These are phyloP conservation scores for Crossaster papposus DNA, from an alignment of 53 echinoderm and acorn worm species.

Conservation along the genomic window DNA sequence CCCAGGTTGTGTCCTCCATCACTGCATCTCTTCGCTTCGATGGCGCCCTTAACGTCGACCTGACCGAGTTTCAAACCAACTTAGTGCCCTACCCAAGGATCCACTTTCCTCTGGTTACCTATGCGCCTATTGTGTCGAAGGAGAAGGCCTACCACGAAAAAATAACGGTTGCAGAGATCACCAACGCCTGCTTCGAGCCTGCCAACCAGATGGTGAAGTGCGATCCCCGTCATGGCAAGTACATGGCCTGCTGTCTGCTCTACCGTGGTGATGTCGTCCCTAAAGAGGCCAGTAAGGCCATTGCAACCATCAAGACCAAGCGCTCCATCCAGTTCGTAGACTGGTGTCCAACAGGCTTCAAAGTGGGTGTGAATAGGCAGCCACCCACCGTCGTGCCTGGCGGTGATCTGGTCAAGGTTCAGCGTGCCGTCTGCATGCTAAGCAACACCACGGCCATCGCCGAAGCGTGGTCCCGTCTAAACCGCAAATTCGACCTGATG, in stretches of 20 bases:
- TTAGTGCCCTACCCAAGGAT: slow-evolving; percentile 93
- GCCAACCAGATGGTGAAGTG: slow-evolving; percentile 98
- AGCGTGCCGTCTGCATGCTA: slow-evolving; percentile 99
- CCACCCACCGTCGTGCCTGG: slow-evolving; percentile 99
- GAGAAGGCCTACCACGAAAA: slow-evolving; percentile 94
- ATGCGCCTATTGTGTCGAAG: slow-evolving; percentile 54
- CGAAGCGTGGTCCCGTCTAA: slow-evolving; percentile 97
- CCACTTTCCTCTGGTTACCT: slow-evolving; percentile 84
- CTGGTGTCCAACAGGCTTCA: slow-evolving; percentile 99
- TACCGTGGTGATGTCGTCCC: slow-evolving; percentile 97
- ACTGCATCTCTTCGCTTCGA: slow-evolving; percentile 81
- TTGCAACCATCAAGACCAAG: slow-evolving; percentile 81
- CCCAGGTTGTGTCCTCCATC: slow-evolving; percentile 80
- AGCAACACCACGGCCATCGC: slow-evolving; percentile 99
- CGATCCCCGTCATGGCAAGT: slow-evolving; percentile 98
- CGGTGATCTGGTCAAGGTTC: slow-evolving; percentile 98
- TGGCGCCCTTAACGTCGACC: slow-evolving; percentile 94
- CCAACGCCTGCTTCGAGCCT: slow-evolving; percentile 90
- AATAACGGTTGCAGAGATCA: slow-evolving; percentile 81
- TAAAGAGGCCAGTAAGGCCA: slow-evolving; percentile 92
- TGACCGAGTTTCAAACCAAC: slow-evolving; percentile 96
- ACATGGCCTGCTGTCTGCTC: slow-evolving; percentile 92
- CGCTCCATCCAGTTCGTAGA: slow-evolving; percentile 96
- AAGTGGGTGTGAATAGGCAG: slow-evolving; percentile 96
- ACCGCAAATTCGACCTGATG: slow-evolving; percentile 98